Base-by-base conservation (phyloP, 2,888 invertebrate genomes). In the Acrocera orbiculus region DNA sequence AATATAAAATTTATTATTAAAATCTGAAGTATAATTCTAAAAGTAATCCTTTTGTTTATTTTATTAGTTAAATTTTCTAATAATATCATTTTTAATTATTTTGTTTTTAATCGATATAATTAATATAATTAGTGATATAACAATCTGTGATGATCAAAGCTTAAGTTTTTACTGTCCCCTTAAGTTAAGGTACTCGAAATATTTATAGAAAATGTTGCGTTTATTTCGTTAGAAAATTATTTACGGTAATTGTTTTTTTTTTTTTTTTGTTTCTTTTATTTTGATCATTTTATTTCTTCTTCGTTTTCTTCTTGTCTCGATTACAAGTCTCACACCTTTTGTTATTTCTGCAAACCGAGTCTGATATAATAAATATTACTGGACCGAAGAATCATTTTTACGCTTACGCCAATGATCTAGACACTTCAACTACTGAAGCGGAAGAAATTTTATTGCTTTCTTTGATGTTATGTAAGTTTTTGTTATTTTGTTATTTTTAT, bases 391-490 rank as follows among this genome's bases (percentile, higher is more conserved):
- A 20, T 28, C 26, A 29, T 34, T 38, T 33, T 14, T 17, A 16
- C 25, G 36, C 32, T 33, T 34, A 33, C 30, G 28, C 25, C 14
- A 28, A 27, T 14, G 15, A 30, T 20, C 27, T 17, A 31, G 27
- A 30, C 30, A 27, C 27, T 31, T 35, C 30, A 27, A 28, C 31
- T 37, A 34, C 34, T 31, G 37, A 37, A 37, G 37, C 37, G 37
- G 34, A 37, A 34, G 34, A 37, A 33, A 37, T 10, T 10, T 8
- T 10, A 8, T 4, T 10, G 4, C 8, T 10, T 5, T 4, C 10
- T 22, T 22, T 22, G 8, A 10, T 22, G 8, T 7, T 8, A n/a
- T 22, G 8, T 22, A 10, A 10, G 10, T 5, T 22, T 22, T 22
- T 22, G 9, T 22, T 10, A 22, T 6, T 22, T 22, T 22, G 4